phyloP scores from a whole-genome alignment of 2,797 vertebrate genomes.

The Oreonectes daqikongensis region DNA sequence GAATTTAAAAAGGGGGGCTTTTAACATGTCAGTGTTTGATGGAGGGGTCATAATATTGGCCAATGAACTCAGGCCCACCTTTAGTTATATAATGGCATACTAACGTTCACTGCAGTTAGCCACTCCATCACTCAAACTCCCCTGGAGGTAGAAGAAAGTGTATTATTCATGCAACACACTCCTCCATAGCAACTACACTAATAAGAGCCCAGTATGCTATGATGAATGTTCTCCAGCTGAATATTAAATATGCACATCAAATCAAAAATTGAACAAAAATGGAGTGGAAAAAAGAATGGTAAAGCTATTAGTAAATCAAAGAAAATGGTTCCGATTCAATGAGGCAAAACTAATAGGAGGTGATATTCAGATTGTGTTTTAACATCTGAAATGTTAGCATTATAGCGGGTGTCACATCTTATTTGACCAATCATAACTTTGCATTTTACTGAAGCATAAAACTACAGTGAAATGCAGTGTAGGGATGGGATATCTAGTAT shows the following conservation, averaged over 20 bases:
- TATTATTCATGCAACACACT: conserved; percentile 48
- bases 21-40: conserved; percentile 47
- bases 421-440: conserved; percentile 8
- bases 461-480: background rate
- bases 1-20: conserved; percentile 42
- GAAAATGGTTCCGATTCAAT: conserved; percentile 30
- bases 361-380: conserved; percentile 1
- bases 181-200: conserved; percentile 47
- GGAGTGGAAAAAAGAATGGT: background rate
- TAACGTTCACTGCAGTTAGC: conserved; percentile 34
- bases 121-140: conserved; percentile 33
- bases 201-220: conserved; percentile 44
- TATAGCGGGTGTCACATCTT: background rate
- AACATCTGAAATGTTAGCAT: background rate
- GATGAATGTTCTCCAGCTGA: conserved; percentile 36
- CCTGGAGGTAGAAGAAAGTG: conserved; percentile 15
- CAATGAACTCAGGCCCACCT: conserved; percentile 30
- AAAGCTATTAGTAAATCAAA: conserved; percentile 22
- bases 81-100: conserved; percentile 46
- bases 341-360: conserved; percentile 18
- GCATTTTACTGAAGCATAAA: background rate
- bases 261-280: conserved; percentile 49
- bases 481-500: no score
- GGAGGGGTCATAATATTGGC: conserved; percentile 27
- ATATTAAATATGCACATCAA: conserved; percentile 43